These are phyloP conservation scores for Tetraodon nigroviridis DNA, from an alignment of 2,113 vertebrate species.

Conservation along the genomic window DNA sequence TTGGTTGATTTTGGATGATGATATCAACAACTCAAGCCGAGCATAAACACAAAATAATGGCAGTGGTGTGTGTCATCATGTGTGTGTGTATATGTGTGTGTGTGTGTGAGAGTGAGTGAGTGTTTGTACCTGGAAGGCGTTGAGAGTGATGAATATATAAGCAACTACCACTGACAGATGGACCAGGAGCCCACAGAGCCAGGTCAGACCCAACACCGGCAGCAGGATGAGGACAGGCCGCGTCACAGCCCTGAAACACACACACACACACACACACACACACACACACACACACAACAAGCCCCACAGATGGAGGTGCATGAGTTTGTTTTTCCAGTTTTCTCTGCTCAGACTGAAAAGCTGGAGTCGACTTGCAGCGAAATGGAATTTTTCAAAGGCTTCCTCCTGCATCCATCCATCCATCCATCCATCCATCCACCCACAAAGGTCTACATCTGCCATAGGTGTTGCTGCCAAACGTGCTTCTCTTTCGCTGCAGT, in stretches of 20 bases:
- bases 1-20: too few relatives aligned
- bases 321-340: too few relatives aligned
- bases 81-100: background rate
- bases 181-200: conserved; percentile 85
- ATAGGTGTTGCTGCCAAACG: conserved; percentile 36
- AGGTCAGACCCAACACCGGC: conserved; percentile 86
- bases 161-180: conserved; percentile 81
- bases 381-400: background rate
- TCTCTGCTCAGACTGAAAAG: too few relatives aligned
- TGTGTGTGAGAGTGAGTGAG: background rate
- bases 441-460: conserved; percentile 13
- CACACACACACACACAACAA: background rate
- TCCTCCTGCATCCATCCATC: conserved; percentile 28
- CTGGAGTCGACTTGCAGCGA: too few relatives aligned
- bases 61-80: too few relatives aligned
- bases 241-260: conserved; percentile 79
- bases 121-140: conserved; percentile 84
- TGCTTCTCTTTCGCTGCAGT: conserved; percentile 32
- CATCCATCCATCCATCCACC: conserved; percentile 28
- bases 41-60: too few relatives aligned
- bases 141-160: conserved; percentile 83
- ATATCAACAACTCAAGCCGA: too few relatives aligned
- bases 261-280: conserved; percentile 1
- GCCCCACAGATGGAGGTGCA: too few relatives aligned
- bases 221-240: conserved; percentile 86